Conservation (phyloP, 2,797 vertebrate species). For the Sylvia borin region DNA sequence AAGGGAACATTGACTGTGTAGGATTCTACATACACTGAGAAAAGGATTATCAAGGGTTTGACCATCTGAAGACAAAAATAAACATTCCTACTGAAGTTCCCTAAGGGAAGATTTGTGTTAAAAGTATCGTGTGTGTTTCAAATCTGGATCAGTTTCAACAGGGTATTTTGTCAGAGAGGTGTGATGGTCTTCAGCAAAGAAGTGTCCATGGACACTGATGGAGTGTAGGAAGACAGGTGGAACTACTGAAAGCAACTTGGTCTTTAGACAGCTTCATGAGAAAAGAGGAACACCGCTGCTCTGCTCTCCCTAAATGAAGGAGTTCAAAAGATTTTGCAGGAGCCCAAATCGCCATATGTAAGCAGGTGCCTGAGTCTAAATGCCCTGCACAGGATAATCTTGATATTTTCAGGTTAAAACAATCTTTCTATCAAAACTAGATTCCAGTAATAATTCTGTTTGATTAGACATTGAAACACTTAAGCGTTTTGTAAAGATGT, state of each 20-base stretch:
- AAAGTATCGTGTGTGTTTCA: neutral
- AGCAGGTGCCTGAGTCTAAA: neutral
- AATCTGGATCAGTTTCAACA: neutral
- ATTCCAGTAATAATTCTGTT: neutral
- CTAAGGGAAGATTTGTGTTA: neutral
- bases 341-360: neutral
- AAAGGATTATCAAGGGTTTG: neutral
- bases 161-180: neutral
- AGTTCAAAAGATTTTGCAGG: neutral
- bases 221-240: neutral
- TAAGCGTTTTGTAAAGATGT: neutral
- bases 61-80: neutral
- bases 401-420: neutral
- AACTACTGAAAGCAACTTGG: neutral
- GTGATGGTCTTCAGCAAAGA: neutral
- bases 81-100: neutral
- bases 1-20: neutral
- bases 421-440: neutral
- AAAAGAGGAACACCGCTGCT: neutral
- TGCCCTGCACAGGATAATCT: neutral
- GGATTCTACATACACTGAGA: neutral
- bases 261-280: neutral
- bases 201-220: neutral
- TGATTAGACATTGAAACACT: neutral
- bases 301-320: neutral